Percentiles rank a stretch among this genome's conserved stretches.
These are phyloP conservation scores for Notolabrus celidotus DNA, from an alignment of 2,797 vertebrate genomes.

Conservation along the genomic window DNA sequence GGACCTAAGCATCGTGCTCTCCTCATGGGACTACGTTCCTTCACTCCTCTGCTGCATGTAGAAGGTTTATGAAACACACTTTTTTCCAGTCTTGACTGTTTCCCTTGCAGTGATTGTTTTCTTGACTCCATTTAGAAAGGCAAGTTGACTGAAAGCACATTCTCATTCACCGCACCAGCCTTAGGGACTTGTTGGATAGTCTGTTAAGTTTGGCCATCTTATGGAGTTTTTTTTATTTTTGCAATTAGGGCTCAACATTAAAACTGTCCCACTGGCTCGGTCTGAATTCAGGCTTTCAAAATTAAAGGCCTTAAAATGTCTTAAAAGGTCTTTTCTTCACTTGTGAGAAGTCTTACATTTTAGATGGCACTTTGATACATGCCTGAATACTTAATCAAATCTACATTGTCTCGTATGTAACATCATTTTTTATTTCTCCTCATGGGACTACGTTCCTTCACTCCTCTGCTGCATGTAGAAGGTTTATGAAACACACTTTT, in stretches of 20 bases:
- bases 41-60: constrained; percentile 27
- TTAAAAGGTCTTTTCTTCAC: no score
- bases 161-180: constrained; percentile 47
- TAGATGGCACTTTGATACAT: no score
- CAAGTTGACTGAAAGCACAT: constrained; percentile 46
- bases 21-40: constrained; percentile 30
- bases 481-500: constrained; percentile 16
- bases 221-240: no score
- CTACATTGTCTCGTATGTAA: no score
- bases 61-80: constrained; percentile 13
- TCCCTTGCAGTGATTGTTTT: constrained; percentile 50
- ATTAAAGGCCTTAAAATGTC: no score
- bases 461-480: constrained; percentile 23
- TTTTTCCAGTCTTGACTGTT: constrained; percentile 66
- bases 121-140: constrained; percentile 52
- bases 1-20: constrained; percentile 11
- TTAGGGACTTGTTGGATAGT: constrained; percentile 16
- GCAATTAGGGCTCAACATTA: no score
- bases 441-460: constrained; percentile 34
- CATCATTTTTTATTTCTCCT: no score
- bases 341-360: no score
- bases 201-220: no score
- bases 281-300: no score
- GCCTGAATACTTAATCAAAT: no score
- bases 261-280: no score